Evolutionary conservation across 1,140 invertebrate genomes (phyloP).

Genomic region (Drosophila orosa): DNA sequence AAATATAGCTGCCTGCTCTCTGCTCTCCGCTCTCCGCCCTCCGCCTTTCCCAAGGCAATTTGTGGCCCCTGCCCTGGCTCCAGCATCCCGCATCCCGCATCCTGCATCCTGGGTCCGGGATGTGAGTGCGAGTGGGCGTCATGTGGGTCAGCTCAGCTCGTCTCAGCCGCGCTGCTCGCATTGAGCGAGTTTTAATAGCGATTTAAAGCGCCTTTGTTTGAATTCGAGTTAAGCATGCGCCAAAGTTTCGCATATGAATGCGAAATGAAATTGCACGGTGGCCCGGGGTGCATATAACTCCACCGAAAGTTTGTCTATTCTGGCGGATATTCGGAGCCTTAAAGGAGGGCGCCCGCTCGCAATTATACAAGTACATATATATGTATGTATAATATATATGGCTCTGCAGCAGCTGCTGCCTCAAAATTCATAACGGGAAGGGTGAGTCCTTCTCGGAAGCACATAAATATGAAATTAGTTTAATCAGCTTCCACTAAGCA

Average conservation of each 20-base stretch:
- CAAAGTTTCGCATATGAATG: conserved; percentile 68
- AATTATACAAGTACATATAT: conserved; percentile 10
- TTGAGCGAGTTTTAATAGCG: conserved; percentile 69
- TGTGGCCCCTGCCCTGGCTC: background rate
- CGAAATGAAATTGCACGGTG: conserved; percentile 64
- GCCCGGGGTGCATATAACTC: conserved; percentile 49
- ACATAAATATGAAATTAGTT: conserved; percentile 26
- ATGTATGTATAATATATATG: background rate
- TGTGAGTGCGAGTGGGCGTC: conserved; percentile 20
- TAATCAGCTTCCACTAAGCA: conserved; percentile 35
- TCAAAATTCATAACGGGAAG: conserved; percentile 3
- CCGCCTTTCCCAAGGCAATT: conserved; percentile 21
- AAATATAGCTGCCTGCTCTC: conserved; percentile 53
- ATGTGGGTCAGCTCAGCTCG: conserved; percentile 47
- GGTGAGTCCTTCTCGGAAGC: background rate
- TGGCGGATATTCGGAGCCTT: conserved; percentile 16
- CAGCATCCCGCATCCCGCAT: background rate
- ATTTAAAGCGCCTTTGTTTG: conserved; percentile 70
- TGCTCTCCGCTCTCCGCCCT: conserved; percentile 17
- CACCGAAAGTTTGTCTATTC: conserved; percentile 51
- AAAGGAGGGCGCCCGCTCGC: conserved; percentile 8
- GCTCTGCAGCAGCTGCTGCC: conserved; percentile 15
- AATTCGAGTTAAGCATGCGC: conserved; percentile 59
- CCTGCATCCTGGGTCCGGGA: background rate
- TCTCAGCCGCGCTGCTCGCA: conserved; percentile 19